Evolutionary conservation across 2,888 invertebrate genomes (phyloP).

Genomic region (Hybos culiciformis): DNA sequence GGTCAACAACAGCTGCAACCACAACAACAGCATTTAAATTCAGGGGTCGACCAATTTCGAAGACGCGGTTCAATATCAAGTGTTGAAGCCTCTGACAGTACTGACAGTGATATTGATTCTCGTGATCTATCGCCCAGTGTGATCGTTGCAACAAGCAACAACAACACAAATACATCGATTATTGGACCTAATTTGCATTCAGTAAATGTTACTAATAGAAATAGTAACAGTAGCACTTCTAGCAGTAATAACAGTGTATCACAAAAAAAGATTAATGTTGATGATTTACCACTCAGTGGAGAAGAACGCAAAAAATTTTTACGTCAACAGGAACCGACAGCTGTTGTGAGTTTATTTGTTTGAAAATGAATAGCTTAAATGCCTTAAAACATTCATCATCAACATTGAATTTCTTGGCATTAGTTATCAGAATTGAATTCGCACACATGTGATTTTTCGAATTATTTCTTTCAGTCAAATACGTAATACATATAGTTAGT

Average conservation of each 20-base stretch:
- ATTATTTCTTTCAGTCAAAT: too few species aligned
- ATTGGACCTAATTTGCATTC: conserved; percentile 12
- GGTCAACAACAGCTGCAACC: conserved; percentile 17
- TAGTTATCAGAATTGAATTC: too few species aligned
- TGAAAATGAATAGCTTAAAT: too few species aligned
- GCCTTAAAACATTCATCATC: too few species aligned
- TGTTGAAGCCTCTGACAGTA: conserved; percentile 34
- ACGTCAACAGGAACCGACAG: not conserved
- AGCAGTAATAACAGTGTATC: conserved; percentile 16
- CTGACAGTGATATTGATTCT: conserved; percentile 33
- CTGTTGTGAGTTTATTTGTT: not conserved
- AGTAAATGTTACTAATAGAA: conserved; percentile 29
- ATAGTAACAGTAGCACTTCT: conserved; percentile 16
- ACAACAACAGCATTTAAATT: conserved; percentile 6
- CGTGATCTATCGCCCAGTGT: conserved; percentile 23
- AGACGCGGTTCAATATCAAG: conserved; percentile 35
- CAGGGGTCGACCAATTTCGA: conserved; percentile 15
- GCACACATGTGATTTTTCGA: too few species aligned
- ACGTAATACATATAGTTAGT: too few species aligned
- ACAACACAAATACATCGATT: conserved; percentile 8
- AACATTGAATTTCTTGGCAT: too few species aligned
- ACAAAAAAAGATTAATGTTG: conserved; percentile 4
- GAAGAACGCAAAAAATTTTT: not conserved
- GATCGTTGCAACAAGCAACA: conserved; percentile 16
- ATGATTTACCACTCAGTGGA: conserved; percentile 7